These are phyloP conservation scores for Salvelinus fontinalis DNA, from an alignment of 2,113 vertebrate species.

Conservation along the genomic window DNA sequence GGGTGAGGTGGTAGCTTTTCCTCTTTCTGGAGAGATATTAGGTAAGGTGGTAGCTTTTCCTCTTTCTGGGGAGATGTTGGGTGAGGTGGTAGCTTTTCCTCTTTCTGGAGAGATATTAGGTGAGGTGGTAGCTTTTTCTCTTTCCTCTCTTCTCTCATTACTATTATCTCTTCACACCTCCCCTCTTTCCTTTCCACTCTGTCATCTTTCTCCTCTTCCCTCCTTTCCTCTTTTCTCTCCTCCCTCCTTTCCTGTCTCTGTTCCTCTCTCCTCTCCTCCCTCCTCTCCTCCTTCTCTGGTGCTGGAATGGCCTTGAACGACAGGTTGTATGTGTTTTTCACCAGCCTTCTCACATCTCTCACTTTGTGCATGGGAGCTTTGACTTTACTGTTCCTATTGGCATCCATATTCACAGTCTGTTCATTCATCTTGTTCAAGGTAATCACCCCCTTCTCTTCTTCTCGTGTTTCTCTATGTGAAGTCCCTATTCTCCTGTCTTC, in stretches of 20 bases:
- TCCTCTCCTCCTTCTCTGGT: slow-evolving; percentile 28
- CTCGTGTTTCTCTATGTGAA: no score
- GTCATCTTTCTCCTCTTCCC: slow-evolving; percentile 12
- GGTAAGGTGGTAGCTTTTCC: slow-evolving; percentile 6
- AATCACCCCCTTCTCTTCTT: slow-evolving; percentile 8
- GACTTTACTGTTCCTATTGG: slow-evolving; percentile 39
- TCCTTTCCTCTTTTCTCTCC: slow-evolving; percentile 18
- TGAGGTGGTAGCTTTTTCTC: slow-evolving; percentile 16
- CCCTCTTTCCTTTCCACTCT: slow-evolving; percentile 14
- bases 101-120: slow-evolving; percentile 31
- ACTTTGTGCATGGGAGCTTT: slow-evolving; percentile 78
- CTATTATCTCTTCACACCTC: slow-evolving; percentile 7
- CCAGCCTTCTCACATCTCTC: slow-evolving; percentile 85
- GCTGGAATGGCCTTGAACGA: slow-evolving; percentile 71
- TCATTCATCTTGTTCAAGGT: slow-evolving; percentile 13
- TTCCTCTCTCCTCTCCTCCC: not conserved
- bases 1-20: slow-evolving; percentile 34
- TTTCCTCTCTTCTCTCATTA: not conserved
- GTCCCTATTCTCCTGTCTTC: slow-evolving; percentile 15
- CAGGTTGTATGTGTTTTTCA: slow-evolving; percentile 86
- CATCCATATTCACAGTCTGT: slow-evolving; percentile 49
- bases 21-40: no score
- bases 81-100: slow-evolving; percentile 25
- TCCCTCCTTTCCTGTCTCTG: slow-evolving; percentile 17
- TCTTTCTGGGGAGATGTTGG: no score